A percentile compares a stretch with the other conserved stretches of the same genome.
Evolutionary conservation across 2,888 invertebrate genomes (phyloP).

Genomic region (Sarcophaga rosellei): DNA sequence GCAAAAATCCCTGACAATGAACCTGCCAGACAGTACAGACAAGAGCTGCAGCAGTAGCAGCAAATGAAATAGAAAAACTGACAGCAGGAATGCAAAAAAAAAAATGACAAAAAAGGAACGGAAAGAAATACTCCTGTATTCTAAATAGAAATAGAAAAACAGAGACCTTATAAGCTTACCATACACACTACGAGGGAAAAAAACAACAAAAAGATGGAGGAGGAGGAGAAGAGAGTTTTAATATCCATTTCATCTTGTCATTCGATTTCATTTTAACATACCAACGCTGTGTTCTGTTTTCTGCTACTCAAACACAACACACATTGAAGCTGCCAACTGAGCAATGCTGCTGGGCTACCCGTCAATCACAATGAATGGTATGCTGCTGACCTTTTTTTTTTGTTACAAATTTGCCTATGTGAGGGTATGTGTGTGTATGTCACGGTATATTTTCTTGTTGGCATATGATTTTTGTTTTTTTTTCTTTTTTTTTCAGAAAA

Average conservation of each 20-base stretch:
- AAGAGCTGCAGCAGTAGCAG: background rate
- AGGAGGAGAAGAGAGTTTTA: constrained; percentile 60
- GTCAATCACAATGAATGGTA: constrained; percentile 64
- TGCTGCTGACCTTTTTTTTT: constrained; percentile 48
- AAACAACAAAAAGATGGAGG: constrained; percentile 1
- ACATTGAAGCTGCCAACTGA: background rate
- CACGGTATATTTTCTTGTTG: background rate
- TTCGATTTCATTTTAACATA: constrained; percentile 68
- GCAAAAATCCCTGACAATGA: constrained; percentile 60
- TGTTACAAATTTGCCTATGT: no score
- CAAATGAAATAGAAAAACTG: constrained; percentile 19
- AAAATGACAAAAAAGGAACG: constrained; percentile 1
- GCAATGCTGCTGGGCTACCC: constrained; percentile 26
- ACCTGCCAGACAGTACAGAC: constrained; percentile 21
- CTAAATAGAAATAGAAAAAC: constrained; percentile 24
- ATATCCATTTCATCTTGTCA: constrained; percentile 69
- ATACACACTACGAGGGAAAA: background rate
- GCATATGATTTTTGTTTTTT: background rate
- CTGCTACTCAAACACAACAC: background rate
- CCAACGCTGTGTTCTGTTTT: constrained; percentile 51
- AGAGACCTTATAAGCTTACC: background rate
- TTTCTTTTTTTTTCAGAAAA: background rate
- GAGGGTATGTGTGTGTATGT: no score
- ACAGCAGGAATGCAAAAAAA: constrained; percentile 25
- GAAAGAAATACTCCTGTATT: constrained; percentile 11